Evolutionary conservation across 2,113 vertebrate species (phyloP), one percentile per base, ranked within the genome.

Genomic region (Neoarius graeffei): DNA sequence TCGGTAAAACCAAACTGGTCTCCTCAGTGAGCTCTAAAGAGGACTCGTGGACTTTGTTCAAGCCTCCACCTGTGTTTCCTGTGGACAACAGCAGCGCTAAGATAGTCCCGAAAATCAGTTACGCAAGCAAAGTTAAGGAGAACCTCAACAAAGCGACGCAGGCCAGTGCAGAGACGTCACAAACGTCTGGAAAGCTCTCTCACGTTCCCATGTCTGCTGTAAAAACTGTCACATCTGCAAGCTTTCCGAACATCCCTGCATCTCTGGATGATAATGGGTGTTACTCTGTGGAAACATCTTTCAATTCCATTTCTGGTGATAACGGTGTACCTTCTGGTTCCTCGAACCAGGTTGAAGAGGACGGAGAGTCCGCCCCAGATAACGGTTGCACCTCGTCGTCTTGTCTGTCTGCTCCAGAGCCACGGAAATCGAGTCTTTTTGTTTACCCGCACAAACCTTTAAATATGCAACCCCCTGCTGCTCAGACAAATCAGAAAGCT

Each of bases 81-180:
- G 98, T 99, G 96, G 98, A 99, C 95, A 99, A 99, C 92, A 99
- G 98, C 95, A 99, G 98, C 92, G 98, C 98, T 94, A 99, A 99
- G 96, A 99, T 99, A 59, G 98, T 99, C 95, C 98, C 98, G 92
- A 99, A 99, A 96, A 99, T 99, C 95, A 99, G 98, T 98, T 99
- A 99, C 97, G 98, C 98, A 96, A 99, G 98, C 94, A 99, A 99
- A 97, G 98, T 99, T 94, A 99, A 99, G 95, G 98, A 99, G 93
- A 99, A 99, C 96, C 97, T 99, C 96, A 99, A 99, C 95, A 99
- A 98, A 97, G 95, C 96, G 89, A 95, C 96, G 92, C 97, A 97
- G 91, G 89, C 95, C 6, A 96, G 96, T 85, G 96, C 96, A 89
- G 93, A 96, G 90, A 85, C 15, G 42, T 25, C 69, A 59, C 96